These are phyloP conservation scores for Drosophila santomea DNA, from an alignment of 1,140 invertebrate genomes.

Conservation along the genomic window DNA sequence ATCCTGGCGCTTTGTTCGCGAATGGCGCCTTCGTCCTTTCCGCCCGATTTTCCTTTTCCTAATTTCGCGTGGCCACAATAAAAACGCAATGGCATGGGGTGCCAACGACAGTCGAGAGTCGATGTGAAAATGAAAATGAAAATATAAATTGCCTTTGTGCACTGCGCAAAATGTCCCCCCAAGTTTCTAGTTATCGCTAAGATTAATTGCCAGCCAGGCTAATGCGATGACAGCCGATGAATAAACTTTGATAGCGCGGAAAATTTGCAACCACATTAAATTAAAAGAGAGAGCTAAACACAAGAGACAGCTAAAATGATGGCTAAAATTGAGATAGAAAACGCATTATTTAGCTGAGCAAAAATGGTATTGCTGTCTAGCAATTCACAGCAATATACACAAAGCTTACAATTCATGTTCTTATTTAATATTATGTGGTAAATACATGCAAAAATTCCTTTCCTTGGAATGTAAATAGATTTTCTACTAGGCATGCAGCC, in stretches of 20 bases:
- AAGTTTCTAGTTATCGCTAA: background rate
- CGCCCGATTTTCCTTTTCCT: slow-evolving; percentile 22
- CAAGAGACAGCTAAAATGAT: background rate
- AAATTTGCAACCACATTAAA: background rate
- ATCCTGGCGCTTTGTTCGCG: slow-evolving; percentile 65
- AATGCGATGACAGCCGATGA: background rate
- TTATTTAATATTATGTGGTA: background rate
- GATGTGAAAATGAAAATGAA: slow-evolving; percentile 70
- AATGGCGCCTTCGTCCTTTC: slow-evolving; percentile 30
- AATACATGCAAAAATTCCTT: background rate
- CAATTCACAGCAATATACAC: no score
- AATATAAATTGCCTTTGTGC: slow-evolving; percentile 77
- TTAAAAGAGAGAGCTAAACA: background rate
- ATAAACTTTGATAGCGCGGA: background rate
- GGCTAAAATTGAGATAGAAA: background rate
- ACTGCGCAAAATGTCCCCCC: slow-evolving; percentile 34
- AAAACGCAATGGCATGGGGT: slow-evolving; percentile 52
- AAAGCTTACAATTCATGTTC: background rate
- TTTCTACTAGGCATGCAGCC: no score
- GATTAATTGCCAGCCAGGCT: slow-evolving; percentile 2
- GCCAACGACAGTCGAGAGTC: slow-evolving; percentile 27
- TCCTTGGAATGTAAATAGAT: background rate
- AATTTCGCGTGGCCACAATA: slow-evolving; percentile 69
- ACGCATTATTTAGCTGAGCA: no score
- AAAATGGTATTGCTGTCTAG: no score